These are phyloP conservation scores for Eupithecia abbreviata DNA, from an alignment of 2,888 invertebrate genomes.

Conservation along the genomic window DNA sequence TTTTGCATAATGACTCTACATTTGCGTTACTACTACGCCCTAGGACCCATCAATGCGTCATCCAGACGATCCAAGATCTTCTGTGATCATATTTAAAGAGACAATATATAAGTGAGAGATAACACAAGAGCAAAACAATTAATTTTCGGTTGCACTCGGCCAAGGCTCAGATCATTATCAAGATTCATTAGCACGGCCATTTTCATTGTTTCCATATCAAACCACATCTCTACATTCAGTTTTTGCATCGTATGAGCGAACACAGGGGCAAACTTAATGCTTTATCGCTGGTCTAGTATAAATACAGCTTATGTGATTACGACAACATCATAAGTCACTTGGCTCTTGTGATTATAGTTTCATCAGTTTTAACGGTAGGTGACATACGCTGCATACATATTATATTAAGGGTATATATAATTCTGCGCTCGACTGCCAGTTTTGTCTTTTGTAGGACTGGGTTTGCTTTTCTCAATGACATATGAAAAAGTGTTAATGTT, in stretches of 20 bases:
- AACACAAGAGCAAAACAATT: background rate
- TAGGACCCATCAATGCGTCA: background rate
- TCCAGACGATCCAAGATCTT: background rate
- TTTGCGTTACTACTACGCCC: background rate
- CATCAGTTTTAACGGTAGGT: constrained; percentile 59
- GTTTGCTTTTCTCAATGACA: background rate
- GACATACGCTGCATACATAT: constrained; percentile 6
- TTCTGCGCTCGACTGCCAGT: background rate
- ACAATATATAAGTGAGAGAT: background rate
- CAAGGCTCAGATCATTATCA: constrained; percentile 17
- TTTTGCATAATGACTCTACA: background rate
- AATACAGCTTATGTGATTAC: constrained; percentile 63
- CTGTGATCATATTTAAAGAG: background rate
- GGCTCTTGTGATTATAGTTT: constrained; percentile 53
- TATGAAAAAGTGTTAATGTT: no score
- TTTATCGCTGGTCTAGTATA: constrained; percentile 61
- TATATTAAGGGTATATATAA: background rate
- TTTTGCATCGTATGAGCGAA: constrained; percentile 62
- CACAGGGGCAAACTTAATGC: constrained; percentile 72
- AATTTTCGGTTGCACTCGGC: background rate
- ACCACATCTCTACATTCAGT: constrained; percentile 44
- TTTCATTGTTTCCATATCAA: constrained; percentile 29
- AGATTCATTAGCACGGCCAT: constrained; percentile 12
- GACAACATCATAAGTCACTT: constrained; percentile 64
- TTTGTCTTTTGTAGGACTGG: background rate